These are phyloP conservation scores for Watersipora subatra DNA, from an alignment of 1,140 invertebrate species.

Conservation along the genomic window DNA sequence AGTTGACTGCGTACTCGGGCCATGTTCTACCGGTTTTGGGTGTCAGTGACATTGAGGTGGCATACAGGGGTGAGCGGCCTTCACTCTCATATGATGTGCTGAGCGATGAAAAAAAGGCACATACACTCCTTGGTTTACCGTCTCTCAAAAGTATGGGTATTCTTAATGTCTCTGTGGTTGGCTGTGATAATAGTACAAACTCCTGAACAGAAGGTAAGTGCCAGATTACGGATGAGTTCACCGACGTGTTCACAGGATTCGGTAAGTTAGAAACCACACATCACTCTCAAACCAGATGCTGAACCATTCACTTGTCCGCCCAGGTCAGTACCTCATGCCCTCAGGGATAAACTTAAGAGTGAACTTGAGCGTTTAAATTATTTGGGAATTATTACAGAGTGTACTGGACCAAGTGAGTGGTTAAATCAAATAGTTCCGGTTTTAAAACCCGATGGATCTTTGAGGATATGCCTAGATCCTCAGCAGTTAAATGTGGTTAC, in stretches of 20 bases:
- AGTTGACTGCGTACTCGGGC: too few relatives aligned
- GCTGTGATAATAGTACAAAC: not conserved
- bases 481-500: too few relatives aligned
- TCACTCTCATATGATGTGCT: not conserved
- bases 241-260: not conserved
- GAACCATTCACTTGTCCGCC: not conserved
- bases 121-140: not conserved
- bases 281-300: not conserved
- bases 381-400: too few relatives aligned
- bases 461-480: too few relatives aligned
- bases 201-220: not conserved
- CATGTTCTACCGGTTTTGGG: too few relatives aligned
- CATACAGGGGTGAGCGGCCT: not conserved
- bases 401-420: too few relatives aligned
- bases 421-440: too few relatives aligned
- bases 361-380: too few relatives aligned
- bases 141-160: not conserved
- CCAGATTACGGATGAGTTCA: not conserved
- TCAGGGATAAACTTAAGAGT: slow-evolving; percentile 12
- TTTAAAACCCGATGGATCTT: too few relatives aligned
- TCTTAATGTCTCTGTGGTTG: not conserved
- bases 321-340: not conserved
- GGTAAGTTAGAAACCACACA: not conserved
- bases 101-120: not conserved
- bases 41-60: too few relatives aligned